phyloP scores from a whole-genome alignment of 2,797 vertebrate genomes.

The Dendrocincla tyrannina region DNA sequence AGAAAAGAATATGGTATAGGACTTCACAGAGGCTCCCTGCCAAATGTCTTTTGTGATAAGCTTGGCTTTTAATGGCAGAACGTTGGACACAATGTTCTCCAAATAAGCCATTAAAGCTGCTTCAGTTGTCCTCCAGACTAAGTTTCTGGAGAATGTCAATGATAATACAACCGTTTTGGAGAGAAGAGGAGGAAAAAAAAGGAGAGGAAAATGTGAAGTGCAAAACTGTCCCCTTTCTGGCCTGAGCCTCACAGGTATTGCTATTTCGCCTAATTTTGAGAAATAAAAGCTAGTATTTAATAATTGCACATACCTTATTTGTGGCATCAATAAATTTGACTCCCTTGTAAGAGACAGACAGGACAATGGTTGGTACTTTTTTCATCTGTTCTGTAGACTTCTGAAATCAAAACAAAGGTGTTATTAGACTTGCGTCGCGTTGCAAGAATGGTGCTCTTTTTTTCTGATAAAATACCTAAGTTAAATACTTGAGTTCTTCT shows the following conservation, averaged over 20 bases:
- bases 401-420: conserved; percentile 79
- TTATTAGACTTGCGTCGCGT: conserved; percentile 31
- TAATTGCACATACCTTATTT: conserved; percentile 87
- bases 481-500: conserved; percentile 25
- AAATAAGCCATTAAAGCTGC: not conserved
- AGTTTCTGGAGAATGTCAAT: not conserved
- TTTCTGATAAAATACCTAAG: conserved; percentile 10
- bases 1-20: not conserved
- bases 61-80: not conserved
- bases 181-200: not conserved
- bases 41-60: not conserved
- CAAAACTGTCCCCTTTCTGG: not conserved
- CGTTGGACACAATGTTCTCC: not conserved
- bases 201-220: not conserved
- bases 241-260: not conserved
- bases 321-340: conserved; percentile 99
- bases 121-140: not conserved
- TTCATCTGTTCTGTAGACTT: conserved; percentile 99
- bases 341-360: conserved; percentile 98
- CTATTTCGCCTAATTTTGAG: not conserved
- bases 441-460: not conserved
- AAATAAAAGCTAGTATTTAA: not conserved
- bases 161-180: not conserved
- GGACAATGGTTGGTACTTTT: conserved; percentile 96
- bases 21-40: not conserved